Percentiles rank a stretch among this genome's conserved stretches.
phyloP scores from a whole-genome alignment of 2,888 invertebrate species.

The Caenorhabditis macrosperma region DNA sequence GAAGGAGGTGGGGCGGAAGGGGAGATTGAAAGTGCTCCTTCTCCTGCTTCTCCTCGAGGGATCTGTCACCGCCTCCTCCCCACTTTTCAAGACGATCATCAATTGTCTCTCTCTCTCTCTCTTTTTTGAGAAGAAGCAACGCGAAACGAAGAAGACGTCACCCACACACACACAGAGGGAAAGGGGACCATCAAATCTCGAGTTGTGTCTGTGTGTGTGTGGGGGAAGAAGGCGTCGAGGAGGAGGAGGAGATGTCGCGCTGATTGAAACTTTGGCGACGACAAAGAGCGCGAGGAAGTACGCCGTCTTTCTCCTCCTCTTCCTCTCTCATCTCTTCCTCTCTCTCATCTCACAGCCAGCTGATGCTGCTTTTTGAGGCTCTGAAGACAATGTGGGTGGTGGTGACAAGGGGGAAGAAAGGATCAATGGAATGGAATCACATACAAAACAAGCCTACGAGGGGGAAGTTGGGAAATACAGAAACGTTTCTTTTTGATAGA shows the following conservation, averaged over 20 bases:
- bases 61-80: no score
- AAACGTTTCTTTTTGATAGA: no score
- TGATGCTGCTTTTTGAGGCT: constrained; percentile 31
- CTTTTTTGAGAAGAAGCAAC: no score
- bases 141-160: constrained; percentile 23
- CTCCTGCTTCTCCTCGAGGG: no score
- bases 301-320: constrained; percentile 17
- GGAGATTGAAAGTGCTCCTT: no score
- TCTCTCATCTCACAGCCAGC: constrained; percentile 20
- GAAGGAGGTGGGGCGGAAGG: no score
- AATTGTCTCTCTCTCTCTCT: no score
- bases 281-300: constrained; percentile 29
- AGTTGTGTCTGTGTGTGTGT: constrained; percentile 15
- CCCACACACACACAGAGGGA: constrained; percentile 28
- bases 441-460: no score
- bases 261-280: constrained; percentile 53
- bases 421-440: no score
- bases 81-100: no score
- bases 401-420: constrained; percentile 12
- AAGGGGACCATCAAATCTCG: constrained; percentile 47
- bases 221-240: not conserved
- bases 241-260: constrained; percentile 19
- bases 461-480: no score
- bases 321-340: constrained; percentile 15
- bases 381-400: constrained; percentile 8